A percentile compares a stretch with the other conserved stretches of the same genome.
Conservation (phyloP, 1,140 invertebrate genomes). For the Periplaneta americana region DNA sequence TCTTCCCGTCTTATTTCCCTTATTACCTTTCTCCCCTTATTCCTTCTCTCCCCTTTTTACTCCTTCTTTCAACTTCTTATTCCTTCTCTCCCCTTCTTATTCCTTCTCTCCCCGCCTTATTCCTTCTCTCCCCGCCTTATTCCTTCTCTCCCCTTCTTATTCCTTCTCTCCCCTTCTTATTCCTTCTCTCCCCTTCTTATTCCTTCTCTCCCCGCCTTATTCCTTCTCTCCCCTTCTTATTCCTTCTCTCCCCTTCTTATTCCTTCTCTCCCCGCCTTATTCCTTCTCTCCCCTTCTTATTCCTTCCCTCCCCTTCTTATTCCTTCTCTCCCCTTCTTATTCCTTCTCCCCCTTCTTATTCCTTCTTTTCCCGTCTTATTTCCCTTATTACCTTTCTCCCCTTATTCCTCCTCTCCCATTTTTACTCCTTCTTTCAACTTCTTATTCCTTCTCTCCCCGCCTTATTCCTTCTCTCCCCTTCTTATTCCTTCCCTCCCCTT, state of each 20-base stretch:
- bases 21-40: not conserved
- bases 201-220: not conserved
- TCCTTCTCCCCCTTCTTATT: not conserved
- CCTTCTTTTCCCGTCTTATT: not conserved
- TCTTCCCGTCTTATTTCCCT: not conserved
- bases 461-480: too few species aligned
- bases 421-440: too few species aligned
- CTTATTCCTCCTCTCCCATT: too few species aligned
- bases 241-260: not conserved
- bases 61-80: not conserved
- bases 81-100: not conserved
- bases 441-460: too few species aligned
- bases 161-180: not conserved
- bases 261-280: not conserved
- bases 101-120: not conserved
- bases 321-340: not conserved
- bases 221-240: not conserved
- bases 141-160: not conserved
- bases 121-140: not conserved
- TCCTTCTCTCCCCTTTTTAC: not conserved
- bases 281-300: not conserved
- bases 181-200: not conserved
- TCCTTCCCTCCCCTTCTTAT: not conserved
- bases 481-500: too few species aligned
- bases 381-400: too few species aligned